Evolutionary conservation across 1,140 invertebrate genomes (phyloP), one percentile per base, ranked within the genome.

Genomic region (Acromyrmex heyeri): DNA sequence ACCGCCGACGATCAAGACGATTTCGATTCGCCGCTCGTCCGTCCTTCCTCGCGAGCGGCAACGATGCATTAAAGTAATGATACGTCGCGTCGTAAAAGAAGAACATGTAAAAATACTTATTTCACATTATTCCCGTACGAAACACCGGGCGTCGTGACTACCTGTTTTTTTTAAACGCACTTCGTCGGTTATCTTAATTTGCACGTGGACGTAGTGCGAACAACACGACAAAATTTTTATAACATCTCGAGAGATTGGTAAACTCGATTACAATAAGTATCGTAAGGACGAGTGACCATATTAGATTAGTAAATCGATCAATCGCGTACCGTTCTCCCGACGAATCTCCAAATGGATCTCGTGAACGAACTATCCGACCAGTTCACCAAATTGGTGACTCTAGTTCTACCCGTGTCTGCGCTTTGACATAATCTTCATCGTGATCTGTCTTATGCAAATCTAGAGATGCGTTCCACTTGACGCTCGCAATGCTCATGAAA

Each of bases 41-140:
- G 89, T 88, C 87, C 78, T 85, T 86, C 86, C 86, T 86, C 38
- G 86, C 88, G 89, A 77, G 77, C 88, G 77, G 73, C 86, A 91
- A 91, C 86, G 90, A 91, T 90, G 87, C 89, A 91, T 91, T 91
- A 91, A 90, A 88, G 89, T 91, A 91, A 91, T 91, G 83, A 91
- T 90, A 91, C 87, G 83, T 78, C 87, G 89, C 76, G 79, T 86
- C 50, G 77, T 62, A 76, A 73, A 87, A 83, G 75, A 85, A 90
- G 62, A 65, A 77, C 83, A 59, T 67, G 61, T 78, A 87, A 90
- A 90, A 90, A 91, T 90, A 83, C 73, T 76, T 86, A 57, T 89
- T 90, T 87, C 75, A 48, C 82, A 34, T 87, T 86, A 89, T 90
- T 89, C 85, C 59, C 7, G 38, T 50, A 59, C 30, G 18, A 70